phyloP scores from a whole-genome alignment of 2,113 vertebrate genomes.

The Columbina picui region DNA sequence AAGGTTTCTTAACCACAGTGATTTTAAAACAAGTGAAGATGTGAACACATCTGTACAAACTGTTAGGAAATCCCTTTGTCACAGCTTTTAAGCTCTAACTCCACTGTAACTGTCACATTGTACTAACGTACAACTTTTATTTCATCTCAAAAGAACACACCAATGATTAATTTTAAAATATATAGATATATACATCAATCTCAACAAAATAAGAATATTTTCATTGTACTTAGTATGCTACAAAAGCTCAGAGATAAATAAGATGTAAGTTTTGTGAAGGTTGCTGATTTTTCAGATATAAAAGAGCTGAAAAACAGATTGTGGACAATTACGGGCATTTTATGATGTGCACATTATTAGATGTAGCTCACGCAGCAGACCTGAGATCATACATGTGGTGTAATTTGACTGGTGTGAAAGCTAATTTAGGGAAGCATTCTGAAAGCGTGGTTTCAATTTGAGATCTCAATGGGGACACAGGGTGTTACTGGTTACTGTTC shows the following conservation, averaged over 20 bases:
- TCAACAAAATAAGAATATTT: not conserved
- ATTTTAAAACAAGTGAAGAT: not conserved
- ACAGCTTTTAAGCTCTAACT: not conserved
- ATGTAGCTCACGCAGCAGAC: not conserved
- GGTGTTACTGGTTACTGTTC: not conserved
- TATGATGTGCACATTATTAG: not conserved
- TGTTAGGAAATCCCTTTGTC: not conserved
- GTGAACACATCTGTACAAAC: not conserved
- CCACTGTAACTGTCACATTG: not conserved
- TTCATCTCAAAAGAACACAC: not conserved
- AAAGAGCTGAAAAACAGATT: not conserved
- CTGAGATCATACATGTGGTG: not conserved
- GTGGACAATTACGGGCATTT: not conserved
- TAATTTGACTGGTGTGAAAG: constrained; percentile 26
- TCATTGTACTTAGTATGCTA: not conserved
- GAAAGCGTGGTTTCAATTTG: not conserved
- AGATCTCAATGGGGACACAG: not conserved
- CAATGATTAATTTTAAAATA: not conserved
- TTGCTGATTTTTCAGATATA: not conserved
- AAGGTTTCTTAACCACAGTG: not conserved
- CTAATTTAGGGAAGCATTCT: not conserved
- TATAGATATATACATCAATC: not conserved
- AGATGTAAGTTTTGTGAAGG: not conserved
- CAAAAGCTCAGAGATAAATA: not conserved
- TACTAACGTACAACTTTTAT: not conserved